phyloP scores from a whole-genome alignment of 2,888 invertebrate genomes.

The Lysandra bellargus region DNA sequence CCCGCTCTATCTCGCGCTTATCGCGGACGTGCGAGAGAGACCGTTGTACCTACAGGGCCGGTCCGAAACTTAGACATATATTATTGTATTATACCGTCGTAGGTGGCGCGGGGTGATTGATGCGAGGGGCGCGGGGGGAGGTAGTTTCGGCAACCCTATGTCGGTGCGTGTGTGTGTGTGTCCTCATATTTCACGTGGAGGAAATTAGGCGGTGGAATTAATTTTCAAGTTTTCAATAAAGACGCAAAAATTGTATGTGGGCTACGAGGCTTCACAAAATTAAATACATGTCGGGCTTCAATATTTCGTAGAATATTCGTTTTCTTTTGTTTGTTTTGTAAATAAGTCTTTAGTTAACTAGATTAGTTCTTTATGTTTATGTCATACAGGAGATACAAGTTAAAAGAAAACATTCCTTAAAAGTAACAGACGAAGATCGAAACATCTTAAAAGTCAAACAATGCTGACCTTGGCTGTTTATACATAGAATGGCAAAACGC shows the following conservation, averaged over 20 bases:
- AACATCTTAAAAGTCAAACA: background rate
- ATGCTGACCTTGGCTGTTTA: conserved; percentile 25
- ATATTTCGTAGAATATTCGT: conserved; percentile 34
- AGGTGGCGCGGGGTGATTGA: conserved; percentile 79
- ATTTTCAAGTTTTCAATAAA: conserved; percentile 77
- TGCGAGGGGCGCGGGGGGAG: conserved; percentile 60
- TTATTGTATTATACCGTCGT: conserved; percentile 79
- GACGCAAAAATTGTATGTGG: conserved; percentile 45
- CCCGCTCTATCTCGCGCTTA: conserved; percentile 50
- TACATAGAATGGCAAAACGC: conserved; percentile 30
- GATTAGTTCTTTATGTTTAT: background rate
- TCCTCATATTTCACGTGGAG: conserved; percentile 73
- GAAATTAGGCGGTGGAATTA: conserved; percentile 76
- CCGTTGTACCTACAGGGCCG: conserved; percentile 72
- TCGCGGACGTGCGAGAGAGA: conserved; percentile 50
- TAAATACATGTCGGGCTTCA: conserved; percentile 61
- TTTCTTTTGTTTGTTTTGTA: conserved; percentile 35
- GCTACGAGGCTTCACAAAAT: conserved; percentile 59
- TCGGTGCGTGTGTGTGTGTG: conserved; percentile 64
- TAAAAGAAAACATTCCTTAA: background rate
- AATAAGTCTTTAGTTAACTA: background rate
- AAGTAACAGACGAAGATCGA: background rate
- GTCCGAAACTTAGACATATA: conserved; percentile 81
- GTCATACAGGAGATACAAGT: background rate
- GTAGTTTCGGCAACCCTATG: conserved; percentile 78